Evolutionary conservation across 2,113 vertebrate species (phyloP).

Genomic region (Oncorhynchus tshawytscha): DNA sequence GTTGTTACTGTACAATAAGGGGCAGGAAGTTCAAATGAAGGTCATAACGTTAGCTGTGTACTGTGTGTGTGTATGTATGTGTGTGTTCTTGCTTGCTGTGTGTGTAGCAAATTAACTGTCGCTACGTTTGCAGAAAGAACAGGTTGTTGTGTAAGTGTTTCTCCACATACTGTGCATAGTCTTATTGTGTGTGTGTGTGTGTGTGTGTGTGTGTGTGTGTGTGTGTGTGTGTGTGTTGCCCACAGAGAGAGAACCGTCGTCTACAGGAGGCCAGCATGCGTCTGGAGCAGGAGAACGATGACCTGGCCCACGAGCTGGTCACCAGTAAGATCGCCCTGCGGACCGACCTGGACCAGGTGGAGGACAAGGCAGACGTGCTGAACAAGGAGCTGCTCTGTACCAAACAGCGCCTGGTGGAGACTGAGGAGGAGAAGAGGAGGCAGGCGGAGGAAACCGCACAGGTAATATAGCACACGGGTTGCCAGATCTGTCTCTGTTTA

Average conservation of each 20-base stretch:
- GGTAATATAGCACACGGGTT: constrained; percentile 61
- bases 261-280: constrained; percentile 98
- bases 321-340: constrained; percentile 98
- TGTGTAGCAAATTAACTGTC: neutral
- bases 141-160: neutral
- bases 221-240: neutral
- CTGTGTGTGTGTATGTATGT: neutral
- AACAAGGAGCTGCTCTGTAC: constrained; percentile 96
- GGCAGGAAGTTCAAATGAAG: neutral
- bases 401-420: constrained; percentile 93
- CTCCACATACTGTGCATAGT: neutral
- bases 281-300: constrained; percentile 96
- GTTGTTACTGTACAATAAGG: no score
- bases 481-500: neutral
- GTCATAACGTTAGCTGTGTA: neutral
- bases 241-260: constrained; percentile 95
- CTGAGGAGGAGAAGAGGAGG: constrained; percentile 91
- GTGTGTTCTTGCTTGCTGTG: neutral
- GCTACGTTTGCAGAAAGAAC: neutral
- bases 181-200: neutral
- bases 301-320: constrained; percentile 96
- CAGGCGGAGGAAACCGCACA: constrained; percentile 96
- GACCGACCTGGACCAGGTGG: constrained; percentile 96
- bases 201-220: constrained; percentile 5
- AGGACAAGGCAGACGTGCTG: constrained; percentile 95